Conservation (phyloP, 2,113 vertebrate genomes). For the Vidua chalybeata region DNA sequence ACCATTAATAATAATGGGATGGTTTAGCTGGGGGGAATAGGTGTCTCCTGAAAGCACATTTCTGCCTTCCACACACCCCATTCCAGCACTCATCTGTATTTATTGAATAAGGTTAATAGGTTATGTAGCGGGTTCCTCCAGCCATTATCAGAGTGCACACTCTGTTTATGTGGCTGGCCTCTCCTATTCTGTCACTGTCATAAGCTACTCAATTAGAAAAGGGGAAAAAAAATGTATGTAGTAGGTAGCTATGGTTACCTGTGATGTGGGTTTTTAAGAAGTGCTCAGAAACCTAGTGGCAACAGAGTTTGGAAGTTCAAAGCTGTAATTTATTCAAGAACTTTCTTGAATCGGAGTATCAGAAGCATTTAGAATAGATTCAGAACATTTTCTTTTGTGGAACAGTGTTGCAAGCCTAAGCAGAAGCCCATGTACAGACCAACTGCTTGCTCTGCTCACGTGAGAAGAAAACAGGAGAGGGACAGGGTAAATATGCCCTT, state of each 20-base stretch:
- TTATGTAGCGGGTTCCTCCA: constrained; percentile 28
- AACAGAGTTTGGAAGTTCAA: constrained; percentile 46
- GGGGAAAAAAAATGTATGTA: neutral
- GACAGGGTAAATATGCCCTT: neutral
- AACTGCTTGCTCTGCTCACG: neutral
- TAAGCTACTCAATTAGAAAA: constrained; percentile 53
- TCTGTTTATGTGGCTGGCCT: constrained; percentile 13
- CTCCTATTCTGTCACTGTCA: constrained; percentile 13
- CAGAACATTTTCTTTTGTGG: neutral
- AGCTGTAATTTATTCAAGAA: constrained; percentile 57
- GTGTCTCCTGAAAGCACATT: neutral
- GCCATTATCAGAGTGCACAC: neutral
- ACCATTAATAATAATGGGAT: neutral
- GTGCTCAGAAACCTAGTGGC: constrained; percentile 29
- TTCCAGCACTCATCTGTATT: neutral
- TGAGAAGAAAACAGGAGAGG: neutral
- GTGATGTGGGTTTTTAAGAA: constrained; percentile 28
- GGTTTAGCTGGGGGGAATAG: neutral
- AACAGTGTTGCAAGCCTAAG: neutral
- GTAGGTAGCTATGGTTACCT: constrained; percentile 65
- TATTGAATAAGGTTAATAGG: constrained; percentile 35
- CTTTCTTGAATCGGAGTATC: constrained; percentile 16
- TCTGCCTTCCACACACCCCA: neutral
- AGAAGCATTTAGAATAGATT: constrained; percentile 30
- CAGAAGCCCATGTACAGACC: neutral